These are phyloP conservation scores for Teinopalpus imperialis DNA, from an alignment of 2,888 invertebrate species.

Conservation along the genomic window DNA sequence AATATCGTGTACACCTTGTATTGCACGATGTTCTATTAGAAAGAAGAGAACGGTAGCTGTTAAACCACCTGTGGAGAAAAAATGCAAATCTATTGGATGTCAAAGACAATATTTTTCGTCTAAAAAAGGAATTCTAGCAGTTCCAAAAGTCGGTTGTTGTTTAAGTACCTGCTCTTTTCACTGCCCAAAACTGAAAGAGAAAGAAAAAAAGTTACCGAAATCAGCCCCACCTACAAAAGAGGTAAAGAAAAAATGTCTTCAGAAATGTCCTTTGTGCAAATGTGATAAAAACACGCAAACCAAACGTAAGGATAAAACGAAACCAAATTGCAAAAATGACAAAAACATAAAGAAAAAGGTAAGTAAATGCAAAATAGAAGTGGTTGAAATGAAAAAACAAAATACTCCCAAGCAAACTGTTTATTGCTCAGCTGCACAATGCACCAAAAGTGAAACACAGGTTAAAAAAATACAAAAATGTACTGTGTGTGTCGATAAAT, in stretches of 20 bases:
- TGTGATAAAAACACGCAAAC: slow-evolving; percentile 22
- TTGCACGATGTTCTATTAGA: no score
- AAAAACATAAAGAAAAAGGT: slow-evolving; percentile 1
- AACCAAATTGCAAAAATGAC: slow-evolving; percentile 3
- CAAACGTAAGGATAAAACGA: slow-evolving; percentile 12
- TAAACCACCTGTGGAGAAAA: no score
- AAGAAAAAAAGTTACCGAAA: not conserved
- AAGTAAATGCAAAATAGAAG: not conserved
- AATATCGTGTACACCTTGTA: not conserved
- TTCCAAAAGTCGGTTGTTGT: no score
- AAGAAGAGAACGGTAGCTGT: no score
- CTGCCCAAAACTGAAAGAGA: no score
- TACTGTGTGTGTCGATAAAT: slow-evolving; percentile 6
- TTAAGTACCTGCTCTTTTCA: no score
- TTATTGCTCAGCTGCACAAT: no score
- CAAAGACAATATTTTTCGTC: no score
- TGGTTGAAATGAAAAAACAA: slow-evolving; percentile 2
- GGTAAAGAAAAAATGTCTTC: not conserved
- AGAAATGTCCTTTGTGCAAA: slow-evolving; percentile 1
- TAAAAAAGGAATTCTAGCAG: no score
- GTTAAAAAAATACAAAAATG: not conserved
- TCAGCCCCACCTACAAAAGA: not conserved
- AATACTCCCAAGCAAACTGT: not conserved
- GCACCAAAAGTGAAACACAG: slow-evolving; percentile 9
- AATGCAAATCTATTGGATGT: no score